Conservation (phyloP, 2,113 vertebrate species). For the Paedocypris sp. region DNA sequence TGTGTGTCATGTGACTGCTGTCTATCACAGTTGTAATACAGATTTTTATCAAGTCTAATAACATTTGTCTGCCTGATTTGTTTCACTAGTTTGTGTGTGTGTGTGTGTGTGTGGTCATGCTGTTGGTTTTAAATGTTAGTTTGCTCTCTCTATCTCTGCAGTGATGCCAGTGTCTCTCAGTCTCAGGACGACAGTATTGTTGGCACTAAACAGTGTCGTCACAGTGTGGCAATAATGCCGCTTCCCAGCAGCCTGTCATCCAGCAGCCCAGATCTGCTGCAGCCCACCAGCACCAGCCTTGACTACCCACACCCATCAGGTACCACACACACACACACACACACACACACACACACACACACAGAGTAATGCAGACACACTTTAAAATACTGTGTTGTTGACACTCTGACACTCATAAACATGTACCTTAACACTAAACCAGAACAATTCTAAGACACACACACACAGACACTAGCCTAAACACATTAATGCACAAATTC, state of each 20-base stretch:
- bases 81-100: slow-evolving; percentile 11
- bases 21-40: too few species aligned
- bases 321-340: slow-evolving; percentile 42
- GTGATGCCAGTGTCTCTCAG: slow-evolving; percentile 81
- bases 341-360: neutral
- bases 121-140: neutral
- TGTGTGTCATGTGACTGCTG: too few species aligned
- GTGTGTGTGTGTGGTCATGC: neutral
- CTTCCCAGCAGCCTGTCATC: slow-evolving; percentile 84
- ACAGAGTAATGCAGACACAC: neutral
- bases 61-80: slow-evolving; percentile 10
- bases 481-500: too few species aligned
- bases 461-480: too few species aligned
- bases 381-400: neutral
- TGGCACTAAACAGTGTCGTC: slow-evolving; percentile 85
- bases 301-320: slow-evolving; percentile 92
- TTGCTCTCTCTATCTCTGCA: slow-evolving; percentile 39
- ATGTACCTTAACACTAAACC: too few species aligned
- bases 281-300: slow-evolving; percentile 77
- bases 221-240: slow-evolving; percentile 93
- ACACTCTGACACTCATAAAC: too few species aligned
- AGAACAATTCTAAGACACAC: too few species aligned
- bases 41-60: slow-evolving; percentile 1
- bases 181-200: slow-evolving; percentile 97
- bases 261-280: slow-evolving; percentile 88